Conservation (phyloP, 37 sponge, comb jelly and placozoan species). For the Beroe ovata region DNA sequence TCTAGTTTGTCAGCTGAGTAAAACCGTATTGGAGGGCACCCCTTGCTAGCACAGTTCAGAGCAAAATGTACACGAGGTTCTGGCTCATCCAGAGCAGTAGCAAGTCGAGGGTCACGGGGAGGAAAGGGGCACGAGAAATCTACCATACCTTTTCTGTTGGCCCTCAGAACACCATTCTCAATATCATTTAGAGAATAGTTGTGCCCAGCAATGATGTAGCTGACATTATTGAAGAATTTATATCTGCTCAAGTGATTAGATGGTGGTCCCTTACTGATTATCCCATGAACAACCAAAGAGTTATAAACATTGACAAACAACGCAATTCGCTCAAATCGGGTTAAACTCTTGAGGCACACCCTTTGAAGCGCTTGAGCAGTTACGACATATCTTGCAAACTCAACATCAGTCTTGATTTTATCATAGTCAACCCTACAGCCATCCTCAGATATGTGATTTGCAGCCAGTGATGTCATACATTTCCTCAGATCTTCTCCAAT, state of each 20-base stretch:
- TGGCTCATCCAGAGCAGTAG: conserved; percentile 71
- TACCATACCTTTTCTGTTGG: conserved; percentile 83
- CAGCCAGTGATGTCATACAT: conserved; percentile 10
- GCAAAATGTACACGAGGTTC: conserved; percentile 96
- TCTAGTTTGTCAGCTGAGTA: conserved; percentile 76
- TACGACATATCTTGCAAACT: conserved; percentile 85
- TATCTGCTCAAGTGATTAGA: conserved; percentile 76
- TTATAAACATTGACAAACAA: conserved; percentile 97
- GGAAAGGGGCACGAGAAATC: conserved; percentile 80
- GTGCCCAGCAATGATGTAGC: conserved; percentile 88
- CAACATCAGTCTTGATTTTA: conserved; percentile 80
- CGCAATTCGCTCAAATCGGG: conserved; percentile 78
- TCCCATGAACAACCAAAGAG: conserved; percentile 92
- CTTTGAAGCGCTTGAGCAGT: conserved; percentile 89
- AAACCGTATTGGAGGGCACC: conserved; percentile 93
- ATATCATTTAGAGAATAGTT: conserved; percentile 92
- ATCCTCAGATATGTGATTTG: conserved; percentile 68
- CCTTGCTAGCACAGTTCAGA: conserved; percentile 94
- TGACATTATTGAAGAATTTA: conserved; percentile 77
- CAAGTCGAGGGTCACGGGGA: conserved; percentile 76
- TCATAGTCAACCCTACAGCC: conserved; percentile 77
- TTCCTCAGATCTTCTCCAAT: conserved; percentile 37
- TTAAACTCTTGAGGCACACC: conserved; percentile 72
- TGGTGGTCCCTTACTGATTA: conserved; percentile 88
- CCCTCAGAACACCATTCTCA: conserved; percentile 91